phyloP scores from a whole-genome alignment of 2,113 vertebrate genomes.

The Panurus biarmicus region DNA sequence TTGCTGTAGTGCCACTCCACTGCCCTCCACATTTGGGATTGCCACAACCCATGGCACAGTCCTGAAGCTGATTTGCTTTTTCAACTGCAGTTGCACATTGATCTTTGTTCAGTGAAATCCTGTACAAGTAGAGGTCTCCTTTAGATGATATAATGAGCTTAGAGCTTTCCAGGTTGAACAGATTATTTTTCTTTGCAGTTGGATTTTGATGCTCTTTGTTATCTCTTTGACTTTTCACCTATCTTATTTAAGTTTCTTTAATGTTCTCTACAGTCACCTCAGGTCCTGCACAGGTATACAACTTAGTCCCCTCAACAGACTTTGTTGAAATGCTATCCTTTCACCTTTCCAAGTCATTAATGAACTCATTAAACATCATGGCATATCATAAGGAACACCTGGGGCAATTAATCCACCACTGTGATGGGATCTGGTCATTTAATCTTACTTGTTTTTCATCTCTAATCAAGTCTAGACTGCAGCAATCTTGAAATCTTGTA shows the following conservation, averaged over 20 bases:
- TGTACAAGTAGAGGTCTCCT: not conserved
- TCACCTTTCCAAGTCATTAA: slow-evolving; percentile 17
- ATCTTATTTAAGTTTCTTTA: not conserved
- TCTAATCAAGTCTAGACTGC: not conserved
- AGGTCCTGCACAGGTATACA: not conserved
- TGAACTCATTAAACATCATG: slow-evolving; percentile 11
- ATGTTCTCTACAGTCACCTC: not conserved
- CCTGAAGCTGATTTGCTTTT: not conserved
- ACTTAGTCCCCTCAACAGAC: not conserved
- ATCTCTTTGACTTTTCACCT: not conserved
- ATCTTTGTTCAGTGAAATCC: not conserved
- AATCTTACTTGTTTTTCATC: not conserved
- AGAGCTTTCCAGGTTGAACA: not conserved
- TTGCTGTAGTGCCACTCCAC: not conserved
- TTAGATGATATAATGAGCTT: not conserved
- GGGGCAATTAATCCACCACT: not conserved
- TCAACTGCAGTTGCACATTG: not conserved
- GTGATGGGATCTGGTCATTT: not conserved
- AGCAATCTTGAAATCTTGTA: not conserved
- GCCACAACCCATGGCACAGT: not conserved
- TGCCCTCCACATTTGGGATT: not conserved
- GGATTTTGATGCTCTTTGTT: not conserved
- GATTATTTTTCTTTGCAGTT: not conserved
- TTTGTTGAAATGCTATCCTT: not conserved
- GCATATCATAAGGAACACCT: not conserved